These are phyloP conservation scores for Kuschelorhynchus macadamiae DNA, from an alignment of 2,888 invertebrate genomes.

Conservation along the genomic window DNA sequence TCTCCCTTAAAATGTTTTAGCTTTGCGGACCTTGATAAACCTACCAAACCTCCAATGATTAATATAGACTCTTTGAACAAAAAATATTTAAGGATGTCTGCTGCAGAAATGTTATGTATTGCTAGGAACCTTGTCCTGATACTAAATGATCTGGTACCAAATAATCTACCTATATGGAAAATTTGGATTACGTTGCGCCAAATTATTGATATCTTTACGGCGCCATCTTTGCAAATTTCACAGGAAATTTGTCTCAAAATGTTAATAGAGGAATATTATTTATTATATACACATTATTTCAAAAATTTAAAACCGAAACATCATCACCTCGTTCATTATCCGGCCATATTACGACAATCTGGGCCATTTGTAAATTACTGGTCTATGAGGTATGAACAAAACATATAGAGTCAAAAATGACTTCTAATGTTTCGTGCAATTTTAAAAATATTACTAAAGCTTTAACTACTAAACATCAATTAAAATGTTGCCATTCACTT, in stretches of 20 bases:
- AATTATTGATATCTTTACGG: constrained; percentile 15
- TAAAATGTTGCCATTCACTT: too few species aligned
- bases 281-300: constrained; percentile 15
- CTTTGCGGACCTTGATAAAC: constrained; percentile 45
- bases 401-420: constrained; percentile 29
- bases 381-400: constrained; percentile 41
- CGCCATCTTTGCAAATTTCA: neutral
- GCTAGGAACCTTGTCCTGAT: constrained; percentile 46
- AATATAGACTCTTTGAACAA: constrained; percentile 33
- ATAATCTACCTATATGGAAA: constrained; percentile 9
- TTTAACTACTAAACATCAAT: constrained; percentile 6
- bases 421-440: constrained; percentile 18
- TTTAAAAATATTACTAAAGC: constrained; percentile 18
- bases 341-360: constrained; percentile 25
- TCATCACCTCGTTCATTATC: constrained; percentile 51
- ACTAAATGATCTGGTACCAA: constrained; percentile 50
- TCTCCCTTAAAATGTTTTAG: neutral
- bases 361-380: constrained; percentile 38
- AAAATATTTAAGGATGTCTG: constrained; percentile 51
- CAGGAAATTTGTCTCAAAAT: constrained; percentile 1
- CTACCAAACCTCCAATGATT: constrained; percentile 28
- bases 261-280: constrained; percentile 41
- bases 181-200: constrained; percentile 15
- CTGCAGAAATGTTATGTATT: constrained; percentile 51
- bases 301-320: constrained; percentile 41